Base-by-base conservation (phyloP, 2,797 vertebrate genomes). In the Platalea minor region DNA sequence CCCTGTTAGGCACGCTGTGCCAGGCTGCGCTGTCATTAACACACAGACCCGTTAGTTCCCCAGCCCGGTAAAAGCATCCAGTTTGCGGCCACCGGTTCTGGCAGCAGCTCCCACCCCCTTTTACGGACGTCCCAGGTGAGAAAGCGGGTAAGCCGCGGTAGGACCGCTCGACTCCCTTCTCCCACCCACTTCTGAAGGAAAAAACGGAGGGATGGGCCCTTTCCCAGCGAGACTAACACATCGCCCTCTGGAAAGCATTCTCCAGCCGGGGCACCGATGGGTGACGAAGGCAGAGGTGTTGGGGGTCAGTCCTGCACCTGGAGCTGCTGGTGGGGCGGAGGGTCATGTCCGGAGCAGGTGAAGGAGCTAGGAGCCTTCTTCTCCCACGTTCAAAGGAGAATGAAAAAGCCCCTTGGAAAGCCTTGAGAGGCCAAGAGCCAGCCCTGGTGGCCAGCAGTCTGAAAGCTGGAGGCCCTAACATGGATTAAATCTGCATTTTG, bases 1-100 rank as follows among this genome's bases (percentile, higher is more conserved):
- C 41, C 63, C 21, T 4, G 4, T 33, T 35, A 21, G 39, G 35
- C 37, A 9, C 0, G 1, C 41, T 35, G 48, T 67, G 59, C 82
- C 51, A 4, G 3, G 2, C 7, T 6, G 33, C 2, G 13, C 50
- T 33, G 8, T 8, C 7, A 0, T 24, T 46, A 84, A 33, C 26
- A 21, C 65, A 11, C 0, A 0, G 20, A 50, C 23, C 65, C 10
- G 0, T 29, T 59, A 28, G 10, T 28, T 85, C 60, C n/a, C 23
- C 10, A 50, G 57, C 37, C 53, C 2, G 0, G 18, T 10, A 39
- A 69, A 54, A 89, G 11, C 57, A 59, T 13, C 19, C 43, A 4
- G 18, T 19, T 26, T 31, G 11, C 3, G 3, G 31, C 31, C 50
- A 33, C 16, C 1, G 4, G 35, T 31, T 51, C 65, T 48, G 77